These are phyloP conservation scores for Aphyosemion australe DNA, from an alignment of 2,113 vertebrate species.

Conservation along the genomic window DNA sequence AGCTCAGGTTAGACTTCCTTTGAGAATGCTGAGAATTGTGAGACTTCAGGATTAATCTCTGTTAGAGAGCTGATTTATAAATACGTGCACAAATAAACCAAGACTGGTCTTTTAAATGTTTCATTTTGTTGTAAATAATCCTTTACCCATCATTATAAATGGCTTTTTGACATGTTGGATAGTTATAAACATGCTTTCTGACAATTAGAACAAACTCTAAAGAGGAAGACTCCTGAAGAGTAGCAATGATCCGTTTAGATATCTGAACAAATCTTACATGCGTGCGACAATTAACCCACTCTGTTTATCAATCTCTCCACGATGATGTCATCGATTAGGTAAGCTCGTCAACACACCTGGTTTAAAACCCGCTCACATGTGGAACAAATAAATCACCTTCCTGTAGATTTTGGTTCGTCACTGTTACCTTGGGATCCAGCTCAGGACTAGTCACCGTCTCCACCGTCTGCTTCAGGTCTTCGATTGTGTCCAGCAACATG, in stretches of 20 bases:
- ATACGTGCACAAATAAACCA: neutral
- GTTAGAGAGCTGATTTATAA: neutral
- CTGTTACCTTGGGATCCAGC: conserved; percentile 63
- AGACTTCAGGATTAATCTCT: neutral
- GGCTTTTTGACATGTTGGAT: neutral
- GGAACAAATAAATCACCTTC: neutral
- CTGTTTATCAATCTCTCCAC: neutral
- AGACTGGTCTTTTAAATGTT: neutral
- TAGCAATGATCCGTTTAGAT: neutral
- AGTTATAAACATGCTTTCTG: neutral
- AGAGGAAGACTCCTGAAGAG: neutral
- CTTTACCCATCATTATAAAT: neutral
- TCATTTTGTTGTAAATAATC: neutral
- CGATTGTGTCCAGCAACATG: conserved; percentile 78
- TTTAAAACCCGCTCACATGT: conserved; percentile 6
- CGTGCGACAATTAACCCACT: neutral
- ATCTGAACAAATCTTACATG: neutral
- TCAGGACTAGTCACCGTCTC: conserved; percentile 61
- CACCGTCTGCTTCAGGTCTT: conserved; percentile 76
- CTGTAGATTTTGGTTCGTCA: neutral
- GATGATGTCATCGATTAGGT: conserved; percentile 7
- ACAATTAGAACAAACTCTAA: neutral
- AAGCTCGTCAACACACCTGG: conserved; percentile 4
- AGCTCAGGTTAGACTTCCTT: conserved; percentile 57
- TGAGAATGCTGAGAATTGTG: conserved; percentile 54